phyloP scores from a whole-genome alignment of 2,888 invertebrate species.

The Dimorphilus gyrociliatus region DNA sequence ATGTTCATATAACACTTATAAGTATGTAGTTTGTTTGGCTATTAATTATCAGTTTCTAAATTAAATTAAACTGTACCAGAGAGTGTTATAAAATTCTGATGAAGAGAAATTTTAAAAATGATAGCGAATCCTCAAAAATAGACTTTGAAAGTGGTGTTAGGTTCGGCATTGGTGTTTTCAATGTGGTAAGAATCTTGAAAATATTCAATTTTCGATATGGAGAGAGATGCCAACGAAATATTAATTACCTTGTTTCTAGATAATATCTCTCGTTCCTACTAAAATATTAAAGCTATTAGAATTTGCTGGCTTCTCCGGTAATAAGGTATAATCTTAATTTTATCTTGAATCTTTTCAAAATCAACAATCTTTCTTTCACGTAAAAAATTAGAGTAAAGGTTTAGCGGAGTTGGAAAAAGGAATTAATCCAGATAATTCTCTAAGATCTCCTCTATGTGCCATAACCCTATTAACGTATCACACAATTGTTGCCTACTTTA shows the following conservation, averaged over 20 bases:
- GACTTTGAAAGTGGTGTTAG: slow-evolving; percentile 49
- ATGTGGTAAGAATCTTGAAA: no score
- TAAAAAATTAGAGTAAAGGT: slow-evolving; percentile 59
- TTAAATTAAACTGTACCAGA: no score
- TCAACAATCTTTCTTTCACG: no score
- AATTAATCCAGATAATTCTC: slow-evolving; percentile 51
- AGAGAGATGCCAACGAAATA: no score
- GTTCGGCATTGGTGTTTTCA: slow-evolving; percentile 84
- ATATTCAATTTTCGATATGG: no score
- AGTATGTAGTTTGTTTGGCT: slow-evolving; percentile 53
- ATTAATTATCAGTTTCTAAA: no score
- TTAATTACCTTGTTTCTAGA: no score
- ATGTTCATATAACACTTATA: slow-evolving; percentile 74
- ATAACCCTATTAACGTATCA: slow-evolving; percentile 71
- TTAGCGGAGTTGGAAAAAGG: slow-evolving; percentile 57
- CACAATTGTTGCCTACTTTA: slow-evolving; percentile 61
- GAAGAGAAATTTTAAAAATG: slow-evolving; percentile 53
- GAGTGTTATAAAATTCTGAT: slow-evolving; percentile 67
- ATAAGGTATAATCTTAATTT: no score
- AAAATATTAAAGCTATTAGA: slow-evolving; percentile 69
- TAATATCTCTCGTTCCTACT: slow-evolving; percentile 75
- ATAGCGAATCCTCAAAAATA: slow-evolving; percentile 30
- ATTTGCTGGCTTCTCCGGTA: slow-evolving; percentile 78
- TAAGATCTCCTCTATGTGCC: slow-evolving; percentile 69
- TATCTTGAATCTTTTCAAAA: no score